Conservation (phyloP, 2,888 invertebrate genomes). For the Drosophila prolongata region DNA sequence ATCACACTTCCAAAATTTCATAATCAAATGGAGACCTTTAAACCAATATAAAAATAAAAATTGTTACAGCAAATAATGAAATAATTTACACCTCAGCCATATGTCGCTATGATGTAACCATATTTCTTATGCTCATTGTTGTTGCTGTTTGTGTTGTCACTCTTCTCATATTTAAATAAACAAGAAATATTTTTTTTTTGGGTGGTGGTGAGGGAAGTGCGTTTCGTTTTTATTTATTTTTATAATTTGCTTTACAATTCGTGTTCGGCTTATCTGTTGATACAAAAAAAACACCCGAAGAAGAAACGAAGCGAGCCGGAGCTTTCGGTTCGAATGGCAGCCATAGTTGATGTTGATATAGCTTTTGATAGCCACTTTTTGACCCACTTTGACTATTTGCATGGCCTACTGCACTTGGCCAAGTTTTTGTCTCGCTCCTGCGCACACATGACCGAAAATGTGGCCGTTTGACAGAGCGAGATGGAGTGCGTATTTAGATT, state of each 20-base stretch:
- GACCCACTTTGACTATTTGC: conserved; percentile 83
- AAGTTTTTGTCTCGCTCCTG: conserved; percentile 83
- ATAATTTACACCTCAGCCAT: conserved; percentile 44
- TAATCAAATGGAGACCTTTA: conserved; percentile 44
- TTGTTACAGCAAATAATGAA: conserved; percentile 47
- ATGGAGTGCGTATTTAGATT: conserved; percentile 15
- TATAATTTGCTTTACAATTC: conserved; percentile 52
- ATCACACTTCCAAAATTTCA: conserved; percentile 15
- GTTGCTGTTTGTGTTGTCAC: conserved; percentile 33
- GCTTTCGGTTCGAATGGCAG: conserved; percentile 31
- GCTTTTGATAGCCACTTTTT: conserved; percentile 56
- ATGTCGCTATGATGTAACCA: conserved; percentile 39
- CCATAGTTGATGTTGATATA: conserved; percentile 54
- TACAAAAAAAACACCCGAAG: conserved; percentile 33
- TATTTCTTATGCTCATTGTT: conserved; percentile 25
- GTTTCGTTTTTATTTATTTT: conserved; percentile 40
- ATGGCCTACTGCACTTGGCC: conserved; percentile 85
- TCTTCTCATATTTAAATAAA: conserved; percentile 52
- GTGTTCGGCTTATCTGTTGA: conserved; percentile 42
- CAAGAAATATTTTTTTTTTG: conserved; percentile 39
- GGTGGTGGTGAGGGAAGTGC: conserved; percentile 4
- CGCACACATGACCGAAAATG: conserved; percentile 39
- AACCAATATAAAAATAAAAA: conserved; percentile 45
- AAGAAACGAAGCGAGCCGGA: conserved; percentile 29
- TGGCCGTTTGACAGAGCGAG: conserved; percentile 28